These are phyloP conservation scores for Ctenopoma multispine DNA, from an alignment of 2,797 vertebrate genomes.

Conservation along the genomic window DNA sequence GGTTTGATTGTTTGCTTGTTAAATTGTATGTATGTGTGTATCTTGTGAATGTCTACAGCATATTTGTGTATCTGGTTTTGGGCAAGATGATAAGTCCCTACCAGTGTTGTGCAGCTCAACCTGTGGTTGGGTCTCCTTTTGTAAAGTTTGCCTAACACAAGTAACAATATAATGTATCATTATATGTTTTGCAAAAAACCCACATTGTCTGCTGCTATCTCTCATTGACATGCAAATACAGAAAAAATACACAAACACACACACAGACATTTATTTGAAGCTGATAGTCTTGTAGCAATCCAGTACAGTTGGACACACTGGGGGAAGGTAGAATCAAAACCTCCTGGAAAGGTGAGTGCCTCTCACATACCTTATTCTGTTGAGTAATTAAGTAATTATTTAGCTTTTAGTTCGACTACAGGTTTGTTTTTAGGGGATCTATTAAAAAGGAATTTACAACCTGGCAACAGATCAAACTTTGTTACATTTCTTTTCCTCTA, in stretches of 20 bases:
- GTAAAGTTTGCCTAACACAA: background rate
- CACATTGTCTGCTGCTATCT: background rate
- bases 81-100: too few species aligned
- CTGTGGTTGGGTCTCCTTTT: background rate
- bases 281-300: background rate
- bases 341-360: background rate
- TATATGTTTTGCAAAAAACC: background rate
- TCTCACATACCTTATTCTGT: background rate
- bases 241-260: background rate
- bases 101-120: background rate
- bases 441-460: too few species aligned
- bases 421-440: too few species aligned
- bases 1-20: too few species aligned
- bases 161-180: background rate
- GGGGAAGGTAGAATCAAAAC: background rate
- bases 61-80: too few species aligned
- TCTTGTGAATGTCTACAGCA: too few species aligned
- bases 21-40: too few species aligned
- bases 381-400: too few species aligned
- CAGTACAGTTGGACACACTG: background rate
- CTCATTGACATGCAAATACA: background rate
- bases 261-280: background rate
- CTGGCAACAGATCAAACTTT: too few species aligned
- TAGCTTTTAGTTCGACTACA: too few species aligned
- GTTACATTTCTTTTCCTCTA: too few species aligned